Evolutionary conservation across 2,797 vertebrate genomes (phyloP).

Genomic region (Malacoraja senta): DNA sequence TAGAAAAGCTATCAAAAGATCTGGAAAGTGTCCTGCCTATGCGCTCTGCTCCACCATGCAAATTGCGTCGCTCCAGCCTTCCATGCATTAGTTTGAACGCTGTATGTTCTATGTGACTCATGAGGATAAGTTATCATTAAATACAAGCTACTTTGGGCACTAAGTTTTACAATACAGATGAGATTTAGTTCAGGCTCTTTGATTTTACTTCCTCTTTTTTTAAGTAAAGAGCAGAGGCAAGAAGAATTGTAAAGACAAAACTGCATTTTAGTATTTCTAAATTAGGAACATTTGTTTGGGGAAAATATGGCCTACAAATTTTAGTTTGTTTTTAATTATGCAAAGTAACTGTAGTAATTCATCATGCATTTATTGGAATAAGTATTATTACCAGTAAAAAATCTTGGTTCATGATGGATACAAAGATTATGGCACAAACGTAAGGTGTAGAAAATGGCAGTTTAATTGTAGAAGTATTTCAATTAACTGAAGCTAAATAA

Average conservation of each 20-base stretch:
- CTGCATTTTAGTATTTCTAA: background rate
- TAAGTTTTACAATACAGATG: slow-evolving; percentile 41
- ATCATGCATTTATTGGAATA: background rate
- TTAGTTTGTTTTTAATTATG: background rate
- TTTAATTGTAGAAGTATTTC: background rate
- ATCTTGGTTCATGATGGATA: background rate
- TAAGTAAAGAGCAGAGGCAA: background rate
- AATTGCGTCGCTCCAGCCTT: slow-evolving; percentile 85
- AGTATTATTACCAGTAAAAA: background rate
- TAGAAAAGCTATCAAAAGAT: slow-evolving; percentile 89
- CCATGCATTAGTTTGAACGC: slow-evolving; percentile 89
- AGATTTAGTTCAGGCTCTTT: slow-evolving; percentile 39
- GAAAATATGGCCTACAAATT: background rate
- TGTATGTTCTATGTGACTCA: slow-evolving; percentile 73
- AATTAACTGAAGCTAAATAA: background rate
- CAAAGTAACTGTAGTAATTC: background rate
- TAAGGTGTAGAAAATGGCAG: background rate
- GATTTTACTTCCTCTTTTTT: background rate
- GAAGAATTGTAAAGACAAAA: slow-evolving; percentile 40
- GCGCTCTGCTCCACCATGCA: slow-evolving; percentile 72
- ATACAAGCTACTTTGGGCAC: slow-evolving; percentile 59
- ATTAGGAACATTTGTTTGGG: background rate
- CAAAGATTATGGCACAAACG: too few species aligned
- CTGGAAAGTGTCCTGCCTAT: slow-evolving; percentile 91
- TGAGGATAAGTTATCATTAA: slow-evolving; percentile 67